phyloP scores from a whole-genome alignment of 1,140 invertebrate genomes.

The Conopomorpha cramerella region DNA sequence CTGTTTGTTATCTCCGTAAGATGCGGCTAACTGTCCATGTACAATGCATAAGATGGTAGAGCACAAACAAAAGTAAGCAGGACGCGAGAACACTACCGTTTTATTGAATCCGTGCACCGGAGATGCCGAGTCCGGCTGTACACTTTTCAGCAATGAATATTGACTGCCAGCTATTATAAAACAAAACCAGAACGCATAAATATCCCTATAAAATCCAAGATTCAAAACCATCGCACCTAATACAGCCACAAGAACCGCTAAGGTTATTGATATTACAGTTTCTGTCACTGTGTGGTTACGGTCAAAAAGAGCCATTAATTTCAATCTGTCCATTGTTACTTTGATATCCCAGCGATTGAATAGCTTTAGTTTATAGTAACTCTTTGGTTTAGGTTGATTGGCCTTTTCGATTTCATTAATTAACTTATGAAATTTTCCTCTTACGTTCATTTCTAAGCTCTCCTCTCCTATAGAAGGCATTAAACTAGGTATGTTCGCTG shows the following conservation, averaged over 20 bases:
- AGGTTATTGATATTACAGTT: slow-evolving; percentile 79
- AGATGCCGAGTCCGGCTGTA: slow-evolving; percentile 97
- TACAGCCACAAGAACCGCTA: slow-evolving; percentile 86
- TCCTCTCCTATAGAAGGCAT: slow-evolving; percentile 50
- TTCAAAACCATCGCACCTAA: slow-evolving; percentile 85
- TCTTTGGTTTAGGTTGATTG: slow-evolving; percentile 65
- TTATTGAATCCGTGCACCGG: slow-evolving; percentile 98
- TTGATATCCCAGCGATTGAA: slow-evolving; percentile 72
- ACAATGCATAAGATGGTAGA: slow-evolving; percentile 74
- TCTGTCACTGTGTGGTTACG: slow-evolving; percentile 86
- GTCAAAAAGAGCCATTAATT: slow-evolving; percentile 91
- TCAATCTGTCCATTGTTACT: slow-evolving; percentile 89
- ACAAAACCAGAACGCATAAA: slow-evolving; percentile 94
- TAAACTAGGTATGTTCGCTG: slow-evolving; percentile 28
- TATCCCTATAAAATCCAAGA: slow-evolving; percentile 86
- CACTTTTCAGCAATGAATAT: slow-evolving; percentile 97
- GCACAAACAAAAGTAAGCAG: slow-evolving; percentile 94
- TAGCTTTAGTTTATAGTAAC: slow-evolving; percentile 86
- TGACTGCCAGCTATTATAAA: slow-evolving; percentile 96
- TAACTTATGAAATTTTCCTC: slow-evolving; percentile 36
- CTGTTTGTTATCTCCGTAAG: slow-evolving; percentile 25
- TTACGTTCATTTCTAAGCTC: slow-evolving; percentile 36
- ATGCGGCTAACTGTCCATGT: slow-evolving; percentile 46
- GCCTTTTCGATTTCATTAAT: slow-evolving; percentile 45
- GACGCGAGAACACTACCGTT: slow-evolving; percentile 90